Evolutionary conservation across 1,140 invertebrate genomes (phyloP), one percentile per base, ranked within the genome.

Genomic region (Zaprionus taronus): DNA sequence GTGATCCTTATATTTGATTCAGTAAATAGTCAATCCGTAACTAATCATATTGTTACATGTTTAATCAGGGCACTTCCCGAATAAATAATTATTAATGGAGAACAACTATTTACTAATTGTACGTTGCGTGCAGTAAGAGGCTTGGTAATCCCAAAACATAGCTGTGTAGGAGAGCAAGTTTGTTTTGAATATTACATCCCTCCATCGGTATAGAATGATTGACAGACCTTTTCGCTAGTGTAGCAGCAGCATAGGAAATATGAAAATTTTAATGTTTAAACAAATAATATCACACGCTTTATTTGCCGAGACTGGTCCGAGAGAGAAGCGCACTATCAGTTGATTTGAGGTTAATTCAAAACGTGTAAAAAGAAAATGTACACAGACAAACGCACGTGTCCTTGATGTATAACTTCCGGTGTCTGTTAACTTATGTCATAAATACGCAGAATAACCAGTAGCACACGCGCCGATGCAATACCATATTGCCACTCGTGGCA

Each of bases 371-470:
- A 66, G 68, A 73, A 60, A 72, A 81, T 56, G 64, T 56, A 38
- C 20, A 15, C 57, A 34, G 47, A 47, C 44, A 36, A 56, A 41
- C 28, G 56, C 62, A 71, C 65, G 75, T 89, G 84, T 89, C 81
- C 85, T 89, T 89, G 85, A 89, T 89, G 85, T 89, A 89, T 90
- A 85, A 90, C 85, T 89, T 89, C 85, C 85, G 81, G 65, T 90
- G 85, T 89, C 85, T 89, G 85, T 85, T 89, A 89, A 89, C 79
- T 89, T 89, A 85, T 70, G 79, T 79, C 81, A 89, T 89, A 90
- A 90, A 89, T 90, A 90, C 84, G 85, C 81, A 74, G 61, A 71
- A 65, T 78, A 81, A 76, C 67, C 74, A 89, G 65, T 81, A 84
- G 70, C 78, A 87, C 84, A 89, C 84, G 84, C 84, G 77, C 84